Percentiles rank a stretch among this genome's conserved stretches.
Conservation (phyloP, 1,140 invertebrate genomes). For the Nautilus pompilius region DNA sequence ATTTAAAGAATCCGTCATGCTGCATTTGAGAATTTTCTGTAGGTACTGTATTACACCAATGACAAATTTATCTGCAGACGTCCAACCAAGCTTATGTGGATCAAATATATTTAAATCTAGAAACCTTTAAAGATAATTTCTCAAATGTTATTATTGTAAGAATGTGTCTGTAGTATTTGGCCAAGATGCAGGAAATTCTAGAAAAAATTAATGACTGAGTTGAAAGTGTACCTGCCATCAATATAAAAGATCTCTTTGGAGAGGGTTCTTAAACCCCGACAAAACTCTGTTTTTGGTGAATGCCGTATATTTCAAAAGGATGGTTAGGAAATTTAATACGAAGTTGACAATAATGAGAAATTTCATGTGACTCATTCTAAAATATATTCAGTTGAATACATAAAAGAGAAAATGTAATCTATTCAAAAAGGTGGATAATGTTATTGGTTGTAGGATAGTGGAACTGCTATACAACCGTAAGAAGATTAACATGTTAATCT, state of each 20-base stretch:
- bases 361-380: constrained; percentile 35
- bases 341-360: constrained; percentile 55
- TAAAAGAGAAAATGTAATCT: constrained; percentile 59
- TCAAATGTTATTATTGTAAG: constrained; percentile 10
- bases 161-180: constrained; percentile 1
- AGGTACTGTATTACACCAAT: constrained; percentile 6
- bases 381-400: constrained; percentile 43
- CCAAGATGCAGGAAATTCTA: constrained; percentile 22
- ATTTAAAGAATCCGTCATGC: constrained; percentile 11
- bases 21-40: constrained; percentile 17
- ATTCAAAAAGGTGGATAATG: no score
- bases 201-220: constrained; percentile 70
- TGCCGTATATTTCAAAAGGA: constrained; percentile 73
- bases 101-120: neutral
- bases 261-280: constrained; percentile 50
- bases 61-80: constrained; percentile 1
- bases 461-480: no score
- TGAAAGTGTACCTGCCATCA: constrained; percentile 62
- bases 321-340: constrained; percentile 70
- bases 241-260: constrained; percentile 64
- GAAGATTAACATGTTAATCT: no score
- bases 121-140: constrained; percentile 8
- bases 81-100: constrained; percentile 13
- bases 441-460: no score
- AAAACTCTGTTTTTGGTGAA: constrained; percentile 71